Base-by-base conservation (phyloP, 64 coral and sea anemone species). In the Dendronephthya gigantea region DNA sequence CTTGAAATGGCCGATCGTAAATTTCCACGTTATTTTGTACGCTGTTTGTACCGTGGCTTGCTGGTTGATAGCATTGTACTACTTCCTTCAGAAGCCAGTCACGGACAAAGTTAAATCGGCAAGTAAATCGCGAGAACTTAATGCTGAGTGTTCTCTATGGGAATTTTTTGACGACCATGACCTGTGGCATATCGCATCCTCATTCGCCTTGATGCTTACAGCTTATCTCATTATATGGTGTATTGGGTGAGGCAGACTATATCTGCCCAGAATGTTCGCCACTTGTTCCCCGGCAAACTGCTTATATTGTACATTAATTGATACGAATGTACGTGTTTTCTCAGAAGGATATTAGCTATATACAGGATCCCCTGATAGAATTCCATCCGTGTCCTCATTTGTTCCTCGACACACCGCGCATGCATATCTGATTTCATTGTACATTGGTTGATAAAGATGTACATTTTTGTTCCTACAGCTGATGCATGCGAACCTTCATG, bases 141-240 rank as follows among this genome's bases (percentile, higher is more conserved):
- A 96, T 83, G 48, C 70, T 15, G 88, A 86, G 14, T 96, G 94
- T 55, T 9, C 84, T 0, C 23, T 92, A 0, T 84, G 84, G 51
- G 58, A 36, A 3, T 93, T 93, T 75, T 93, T 89, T 47, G 91
- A 90, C 31, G 49, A 83, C 35, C 91, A 93, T 28, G 91, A 93
- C 83, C 22, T 83, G 13, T 93, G 91, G 91, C 91, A 93, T 35
- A 93, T 93, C 9, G 13, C 90, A 76, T 93, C 91, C 4, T 93
- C 91, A 6, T 93, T 93, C 75, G 51, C 83, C 19, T 84, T 93
- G 1, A 83, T 93, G 7, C 85, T 89, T 72, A 84, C 87, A 28
- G 33, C 84, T 1, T 93, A 81, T 82, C 72, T 93, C 27, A 59
- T 93, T 17, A 83, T 89, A 43, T 93, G 72, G 72, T 79, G 72